Base-by-base conservation (phyloP, 2,113 vertebrate genomes). In the Salvelinus fontinalis region DNA sequence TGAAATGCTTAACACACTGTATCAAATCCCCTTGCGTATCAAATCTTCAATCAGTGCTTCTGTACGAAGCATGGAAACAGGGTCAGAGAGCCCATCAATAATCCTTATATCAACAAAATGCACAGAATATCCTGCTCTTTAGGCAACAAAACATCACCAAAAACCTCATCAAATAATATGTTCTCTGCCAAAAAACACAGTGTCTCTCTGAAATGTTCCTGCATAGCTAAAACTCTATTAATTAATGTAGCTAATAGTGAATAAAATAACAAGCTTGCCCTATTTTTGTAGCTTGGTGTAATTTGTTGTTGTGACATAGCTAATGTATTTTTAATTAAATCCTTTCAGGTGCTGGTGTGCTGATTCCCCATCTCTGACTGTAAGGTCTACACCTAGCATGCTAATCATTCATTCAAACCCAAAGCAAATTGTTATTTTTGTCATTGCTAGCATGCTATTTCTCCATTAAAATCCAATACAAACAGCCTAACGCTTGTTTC, bases 311-410 rank as follows among this genome's bases (percentile, higher is more conserved):
- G n/a, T 31, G 44, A 54, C 27, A 64, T 20, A 74, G 29, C 39
- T 20, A 75, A 79, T 6, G 71, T 34, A 26, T 39, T 82, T 67
- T 9, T 65, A 24, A 22, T 48, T 2, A 12, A 22, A 62, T 62
- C 59, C n/a, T 62, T 9, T 44, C 59, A 86, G 83, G 79, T 87
- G 84, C 82, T 31, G 26, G 75, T 8, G 66, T 87, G 79, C 71
- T 74, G 62, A 73, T 76, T 75, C 74, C 75, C 51, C 49, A 29
- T 77, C 29, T 24, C 60, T 44, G 16, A 7, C 16, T 34, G 31
- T 34, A 34, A 34, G 34, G 34, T 34, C 34, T 34, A 34, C 16
- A 3, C 6, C 34, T 34, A 22, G 31, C 34, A 69, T 69, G 67
- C 29, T 9, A 34, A 69, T 39, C n/a, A 69, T 34, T 54, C 12